Conservation (phyloP, 2,888 invertebrate species). For the Erpobdella octoculata region DNA sequence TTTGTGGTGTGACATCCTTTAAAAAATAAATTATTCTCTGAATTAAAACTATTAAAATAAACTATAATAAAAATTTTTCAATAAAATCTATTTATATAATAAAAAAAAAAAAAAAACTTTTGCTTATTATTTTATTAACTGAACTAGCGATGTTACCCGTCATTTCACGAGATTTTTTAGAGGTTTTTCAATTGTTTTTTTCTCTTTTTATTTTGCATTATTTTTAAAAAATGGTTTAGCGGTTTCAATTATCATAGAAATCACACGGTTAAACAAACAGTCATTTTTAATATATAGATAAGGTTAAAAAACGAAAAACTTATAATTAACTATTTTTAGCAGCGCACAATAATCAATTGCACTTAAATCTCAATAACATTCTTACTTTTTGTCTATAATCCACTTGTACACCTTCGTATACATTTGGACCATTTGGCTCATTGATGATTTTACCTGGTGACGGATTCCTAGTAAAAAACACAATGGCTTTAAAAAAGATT, state of each 20-base stretch:
- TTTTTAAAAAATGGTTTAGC: too few species aligned
- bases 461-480: constrained; percentile 54
- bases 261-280: too few species aligned
- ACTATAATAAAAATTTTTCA: background rate
- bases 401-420: constrained; percentile 57
- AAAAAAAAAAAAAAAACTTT: too few species aligned
- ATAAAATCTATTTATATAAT: background rate
- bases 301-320: too few species aligned
- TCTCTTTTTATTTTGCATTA: too few species aligned
- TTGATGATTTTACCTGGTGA: constrained; percentile 58
- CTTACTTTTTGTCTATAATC: constrained; percentile 58
- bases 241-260: too few species aligned
- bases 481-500: background rate
- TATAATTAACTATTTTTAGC: too few species aligned
- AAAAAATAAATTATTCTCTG: constrained; percentile 28
- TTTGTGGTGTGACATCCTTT: constrained; percentile 56
- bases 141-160: too few species aligned
- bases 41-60: background rate
- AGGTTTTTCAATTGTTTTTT: too few species aligned
- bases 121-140: too few species aligned
- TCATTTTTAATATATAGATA: too few species aligned
- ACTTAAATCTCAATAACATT: background rate
- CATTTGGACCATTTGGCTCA: constrained; percentile 57
- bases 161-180: too few species aligned
- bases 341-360: background rate